Evolutionary conservation across 2,113 vertebrate genomes (phyloP), one percentile per base, ranked within the genome.

Genomic region (Crotalus helleri): DNA sequence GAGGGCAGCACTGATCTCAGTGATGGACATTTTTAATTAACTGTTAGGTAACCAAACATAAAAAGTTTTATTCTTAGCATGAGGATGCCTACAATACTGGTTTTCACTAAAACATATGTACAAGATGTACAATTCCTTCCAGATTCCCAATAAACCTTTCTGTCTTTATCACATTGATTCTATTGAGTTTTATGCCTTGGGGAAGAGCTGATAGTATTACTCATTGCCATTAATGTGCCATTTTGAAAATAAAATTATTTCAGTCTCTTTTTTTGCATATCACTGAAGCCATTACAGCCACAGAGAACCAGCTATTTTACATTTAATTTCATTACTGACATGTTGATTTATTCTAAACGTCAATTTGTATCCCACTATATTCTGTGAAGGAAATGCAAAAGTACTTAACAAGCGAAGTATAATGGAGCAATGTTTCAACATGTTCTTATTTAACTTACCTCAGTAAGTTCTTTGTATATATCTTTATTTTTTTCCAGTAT

Each of bases 171-270:
- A 97, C 95, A 94, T 93, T 97, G 95, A 96, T 96, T 96, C 97
- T 94, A 96, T 92, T 96, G 92, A 92, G 81, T 96, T 97, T 97
- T 96, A 17, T 44, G 0, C 95, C 90, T 0, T 95, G 92, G 97
- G 97, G 98, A 97, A 97, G 97, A 97, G 96, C 96, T 96, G 95
- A 64, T 93, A 93, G 91, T 95, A 98, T 98, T 97, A 95, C 88
- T 98, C 97, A 98, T 94, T 98, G 98, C 51, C 97, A 97, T 92
- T 93, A 96, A 92, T 85, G 74, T 85, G 46, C 95, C 97, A 96
- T 95, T 98, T 97, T 95, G 96, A 97, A 97, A 97, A 97, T 97
- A 97, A 95, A 97, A 95, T 98, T 96, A 97, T 92, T 89, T 21
- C 92, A 91, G 81, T 91, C 15, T 91, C 15, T 24, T 91, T 46